Conservation (phyloP, 1,140 invertebrate species). For the Coenobita brevimanus region DNA sequence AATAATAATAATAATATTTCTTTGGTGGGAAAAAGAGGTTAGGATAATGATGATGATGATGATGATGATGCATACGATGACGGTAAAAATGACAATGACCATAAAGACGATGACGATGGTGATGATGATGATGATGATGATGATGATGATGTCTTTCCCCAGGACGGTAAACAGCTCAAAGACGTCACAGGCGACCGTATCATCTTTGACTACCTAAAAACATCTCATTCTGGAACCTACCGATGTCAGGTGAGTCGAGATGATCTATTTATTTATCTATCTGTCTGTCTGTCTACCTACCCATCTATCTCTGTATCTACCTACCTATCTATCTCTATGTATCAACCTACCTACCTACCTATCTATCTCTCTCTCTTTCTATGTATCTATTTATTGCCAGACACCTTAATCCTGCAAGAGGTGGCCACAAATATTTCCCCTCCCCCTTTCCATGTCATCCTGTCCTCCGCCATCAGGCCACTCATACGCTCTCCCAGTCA, state of each 20-base stretch:
- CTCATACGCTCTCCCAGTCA: too few relatives aligned
- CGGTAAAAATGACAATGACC: too few relatives aligned
- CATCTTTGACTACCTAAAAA: constrained; percentile 28
- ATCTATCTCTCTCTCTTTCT: not conserved
- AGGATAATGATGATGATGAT: too few relatives aligned
- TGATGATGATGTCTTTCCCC: too few relatives aligned
- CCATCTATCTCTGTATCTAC: not conserved
- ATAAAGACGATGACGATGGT: not conserved
- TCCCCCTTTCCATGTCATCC: not conserved
- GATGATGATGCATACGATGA: too few relatives aligned
- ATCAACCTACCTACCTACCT: not conserved
- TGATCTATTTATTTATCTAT: not conserved
- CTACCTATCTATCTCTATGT: not conserved
- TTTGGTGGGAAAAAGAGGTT: too few relatives aligned
- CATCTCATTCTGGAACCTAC: constrained; percentile 1
- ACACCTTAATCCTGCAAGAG: not conserved
- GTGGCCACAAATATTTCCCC: too few relatives aligned
- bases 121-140: constrained; percentile 1
- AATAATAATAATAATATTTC: too few relatives aligned
- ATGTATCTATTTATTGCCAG: not conserved
- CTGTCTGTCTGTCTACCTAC: not conserved
- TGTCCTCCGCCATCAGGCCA: too few relatives aligned
- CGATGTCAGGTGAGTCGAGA: constrained; percentile 20
- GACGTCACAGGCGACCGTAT: not conserved
- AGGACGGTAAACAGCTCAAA: too few relatives aligned